Conservation (phyloP, 2,797 vertebrate genomes). For the Squalus acanthias region DNA sequence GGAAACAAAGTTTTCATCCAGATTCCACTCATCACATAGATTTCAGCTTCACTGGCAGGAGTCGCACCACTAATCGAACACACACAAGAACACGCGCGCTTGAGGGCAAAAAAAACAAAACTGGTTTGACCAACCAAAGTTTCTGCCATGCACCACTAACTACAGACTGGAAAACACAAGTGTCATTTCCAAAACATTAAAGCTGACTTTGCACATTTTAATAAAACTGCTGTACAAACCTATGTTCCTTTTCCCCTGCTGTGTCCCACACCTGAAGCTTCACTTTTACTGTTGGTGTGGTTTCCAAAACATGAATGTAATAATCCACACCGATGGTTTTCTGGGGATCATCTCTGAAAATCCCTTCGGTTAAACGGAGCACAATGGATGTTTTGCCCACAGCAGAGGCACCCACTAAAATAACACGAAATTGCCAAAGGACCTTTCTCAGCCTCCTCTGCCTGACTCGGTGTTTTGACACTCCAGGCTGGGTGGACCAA, state of each 20-base stretch:
- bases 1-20: background rate
- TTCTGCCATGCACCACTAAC: background rate
- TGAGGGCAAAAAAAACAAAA: background rate
- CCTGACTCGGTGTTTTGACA: background rate
- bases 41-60: background rate
- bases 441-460: background rate
- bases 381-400: slow-evolving; percentile 25
- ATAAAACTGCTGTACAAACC: background rate
- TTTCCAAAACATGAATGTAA: slow-evolving; percentile 4
- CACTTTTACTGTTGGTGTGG: background rate
- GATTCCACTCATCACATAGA: background rate
- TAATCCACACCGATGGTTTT: slow-evolving; percentile 22
- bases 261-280: slow-evolving; percentile 30
- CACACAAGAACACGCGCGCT: background rate
- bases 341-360: background rate
- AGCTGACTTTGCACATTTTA: background rate
- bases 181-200: background rate
- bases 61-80: background rate
- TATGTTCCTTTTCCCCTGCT: background rate
- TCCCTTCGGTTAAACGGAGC: slow-evolving; percentile 9
- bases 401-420: background rate
- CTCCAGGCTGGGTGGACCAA: too few species aligned
- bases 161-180: background rate
- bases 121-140: background rate
- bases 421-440: slow-evolving; percentile 13